phyloP scores from a whole-genome alignment of 1,140 invertebrate genomes.

The Trigoniulus corallinus region DNA sequence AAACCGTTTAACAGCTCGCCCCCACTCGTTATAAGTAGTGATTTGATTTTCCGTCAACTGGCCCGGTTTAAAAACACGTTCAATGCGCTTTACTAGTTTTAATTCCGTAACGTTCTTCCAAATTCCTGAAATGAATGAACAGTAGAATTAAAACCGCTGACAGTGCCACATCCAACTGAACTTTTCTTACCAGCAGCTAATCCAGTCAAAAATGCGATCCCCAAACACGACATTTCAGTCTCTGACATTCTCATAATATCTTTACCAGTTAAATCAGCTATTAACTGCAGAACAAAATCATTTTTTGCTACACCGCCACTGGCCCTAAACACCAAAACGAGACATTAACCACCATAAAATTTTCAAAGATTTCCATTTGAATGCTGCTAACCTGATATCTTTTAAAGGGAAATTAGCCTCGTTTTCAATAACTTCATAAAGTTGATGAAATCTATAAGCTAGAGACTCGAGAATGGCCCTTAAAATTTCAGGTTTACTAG shows the following conservation, averaged over 20 bases:
- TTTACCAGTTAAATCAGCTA: constrained; percentile 60
- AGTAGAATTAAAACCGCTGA: background rate
- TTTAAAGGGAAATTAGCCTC: constrained; percentile 44
- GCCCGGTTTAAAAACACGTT: constrained; percentile 36
- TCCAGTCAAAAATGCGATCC: constrained; percentile 65
- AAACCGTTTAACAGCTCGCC: constrained; percentile 42
- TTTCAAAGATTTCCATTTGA: background rate
- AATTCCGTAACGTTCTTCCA: constrained; percentile 54
- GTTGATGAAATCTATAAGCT: constrained; percentile 59
- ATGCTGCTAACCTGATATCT: constrained; percentile 39
- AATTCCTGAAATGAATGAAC: constrained; percentile 36
- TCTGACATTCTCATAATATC: constrained; percentile 47
- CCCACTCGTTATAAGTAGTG: constrained; percentile 35
- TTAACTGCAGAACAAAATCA: constrained; percentile 71
- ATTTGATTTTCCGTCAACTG: constrained; percentile 12
- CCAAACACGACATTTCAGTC: constrained; percentile 57
- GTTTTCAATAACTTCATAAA: constrained; percentile 46
- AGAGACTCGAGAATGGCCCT: constrained; percentile 72
- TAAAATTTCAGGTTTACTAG: constrained; percentile 57
- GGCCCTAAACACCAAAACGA: constrained; percentile 38
- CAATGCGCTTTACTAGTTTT: constrained; percentile 35
- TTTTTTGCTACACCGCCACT: constrained; percentile 88
- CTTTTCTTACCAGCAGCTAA: constrained; percentile 41
- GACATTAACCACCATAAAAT: background rate
- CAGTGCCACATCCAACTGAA: background rate